Percentiles rank a stretch among this genome's conserved stretches.
phyloP scores from a whole-genome alignment of 2,888 invertebrate species.

The Cosmopolites sordidus region DNA sequence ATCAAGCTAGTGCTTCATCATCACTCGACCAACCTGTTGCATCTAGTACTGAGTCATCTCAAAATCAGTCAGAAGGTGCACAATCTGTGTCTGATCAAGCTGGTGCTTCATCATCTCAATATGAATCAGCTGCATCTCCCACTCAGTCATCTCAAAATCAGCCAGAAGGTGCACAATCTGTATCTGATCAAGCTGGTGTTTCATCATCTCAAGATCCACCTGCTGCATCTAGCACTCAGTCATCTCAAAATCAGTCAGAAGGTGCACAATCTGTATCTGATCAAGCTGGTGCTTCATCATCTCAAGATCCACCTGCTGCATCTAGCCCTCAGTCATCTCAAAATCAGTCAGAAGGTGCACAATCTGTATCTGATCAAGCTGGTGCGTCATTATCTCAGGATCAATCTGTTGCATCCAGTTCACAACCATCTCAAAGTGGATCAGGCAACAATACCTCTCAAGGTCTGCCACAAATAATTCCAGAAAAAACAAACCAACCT shows the following conservation, averaged over 20 bases:
- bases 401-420: not conserved
- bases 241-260: not conserved
- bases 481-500: not conserved
- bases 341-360: not conserved
- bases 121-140: not conserved
- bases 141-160: no score
- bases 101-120: not conserved
- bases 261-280: not conserved
- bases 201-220: no score
- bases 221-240: not conserved
- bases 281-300: not conserved
- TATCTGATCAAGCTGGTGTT: no score
- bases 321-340: not conserved
- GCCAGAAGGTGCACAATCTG: no score
- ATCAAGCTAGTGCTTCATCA: not conserved
- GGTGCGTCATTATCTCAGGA: not conserved
- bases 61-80: not conserved
- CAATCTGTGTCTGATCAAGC: not conserved
- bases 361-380: not conserved
- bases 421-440: no score
- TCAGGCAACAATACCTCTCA: no score
- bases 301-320: not conserved
- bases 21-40: not conserved
- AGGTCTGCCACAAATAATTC: no score
- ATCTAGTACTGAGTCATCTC: not conserved